phyloP scores from a whole-genome alignment of 2,797 vertebrate species.

The Gallinago nigripennis region DNA sequence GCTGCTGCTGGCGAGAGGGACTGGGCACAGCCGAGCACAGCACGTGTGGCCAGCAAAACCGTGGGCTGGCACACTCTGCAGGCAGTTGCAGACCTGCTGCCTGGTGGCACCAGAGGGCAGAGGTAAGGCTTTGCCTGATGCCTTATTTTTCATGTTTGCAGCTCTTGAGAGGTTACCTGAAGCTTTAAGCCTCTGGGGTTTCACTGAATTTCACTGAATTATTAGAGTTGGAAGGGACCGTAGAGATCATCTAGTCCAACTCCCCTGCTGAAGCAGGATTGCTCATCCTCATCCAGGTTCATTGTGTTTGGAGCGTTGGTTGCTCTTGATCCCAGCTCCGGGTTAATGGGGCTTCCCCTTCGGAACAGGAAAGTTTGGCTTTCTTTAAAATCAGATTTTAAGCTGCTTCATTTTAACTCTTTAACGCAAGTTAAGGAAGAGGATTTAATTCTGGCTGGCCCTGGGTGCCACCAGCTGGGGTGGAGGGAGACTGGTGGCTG shows the following conservation, averaged over 20 bases:
- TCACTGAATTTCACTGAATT: too few species aligned
- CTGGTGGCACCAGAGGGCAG: neutral
- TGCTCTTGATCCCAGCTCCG: neutral
- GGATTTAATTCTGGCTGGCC: neutral
- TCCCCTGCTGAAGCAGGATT: too few species aligned
- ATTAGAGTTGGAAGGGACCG: too few species aligned
- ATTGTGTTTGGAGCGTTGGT: accelerated
- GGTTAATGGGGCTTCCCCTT: neutral
- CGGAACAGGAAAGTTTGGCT: neutral
- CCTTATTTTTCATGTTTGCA: neutral
- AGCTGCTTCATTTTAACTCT: neutral
- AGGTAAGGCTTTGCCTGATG: neutral
- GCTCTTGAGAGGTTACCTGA: neutral
- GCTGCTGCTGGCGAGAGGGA: neutral
- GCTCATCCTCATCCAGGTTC: neutral
- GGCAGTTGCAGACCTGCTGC: neutral
- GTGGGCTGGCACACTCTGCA: accelerated
- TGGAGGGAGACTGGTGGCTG: accelerated
- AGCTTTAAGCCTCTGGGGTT: neutral
- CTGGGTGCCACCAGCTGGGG: neutral
- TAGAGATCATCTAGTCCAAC: too few species aligned
- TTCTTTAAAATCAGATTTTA: neutral
- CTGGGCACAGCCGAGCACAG: accelerated
- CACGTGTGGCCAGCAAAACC: accelerated
- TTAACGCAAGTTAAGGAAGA: too few species aligned